Evolutionary conservation across 2,113 vertebrate genomes (phyloP), one percentile per base, ranked within the genome.

Genomic region (Pampusana beccarii): DNA sequence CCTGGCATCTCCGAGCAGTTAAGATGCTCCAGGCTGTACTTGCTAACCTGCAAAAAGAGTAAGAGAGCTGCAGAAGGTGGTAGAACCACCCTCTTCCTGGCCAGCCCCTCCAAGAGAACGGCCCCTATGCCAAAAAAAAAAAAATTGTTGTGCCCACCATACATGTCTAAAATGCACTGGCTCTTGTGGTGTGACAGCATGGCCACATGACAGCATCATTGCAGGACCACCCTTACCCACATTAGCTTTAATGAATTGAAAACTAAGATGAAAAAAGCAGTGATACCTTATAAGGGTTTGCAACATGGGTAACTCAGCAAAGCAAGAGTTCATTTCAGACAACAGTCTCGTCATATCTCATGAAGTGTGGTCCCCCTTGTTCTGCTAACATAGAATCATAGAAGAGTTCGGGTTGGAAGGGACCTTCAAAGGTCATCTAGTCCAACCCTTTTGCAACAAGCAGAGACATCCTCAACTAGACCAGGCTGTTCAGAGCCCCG

Each of bases 91-190:
- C 5, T 58, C 51, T n/a, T 29, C 64, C 51, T 36, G 38, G 28
- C 14, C 64, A 58, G 18, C 16, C 7, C n/a, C 12, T 67, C 48
- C 16, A 50, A 44, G 14, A 56, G 9, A 66, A 78, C 7, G 17
- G 40, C 44, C 26, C 33, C 50, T 46, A 7, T 17, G 20, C 13
- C 25, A 60, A 61, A 86, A 71, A 66, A 86, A 71, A 66, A 44
- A 46, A 19, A 46, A 42, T 3, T 58, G 13, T 40, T 42, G 13
- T 44, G 23, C 17, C 58, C 46, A 31, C n/a, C 2, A 1, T 3
- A 0, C 21, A 7, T 10, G n/a, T n/a, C 34, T 50, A 31, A 72
- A 78, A 50, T 14, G 13, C 1, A 0, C 29, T 31, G 36, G 28
- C 9, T 77, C 3, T 29, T n/a, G 14, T 29, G 40, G 26, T 31